Evolutionary conservation across 2,888 invertebrate genomes (phyloP).

Genomic region (Cataglyphis cursor): DNA sequence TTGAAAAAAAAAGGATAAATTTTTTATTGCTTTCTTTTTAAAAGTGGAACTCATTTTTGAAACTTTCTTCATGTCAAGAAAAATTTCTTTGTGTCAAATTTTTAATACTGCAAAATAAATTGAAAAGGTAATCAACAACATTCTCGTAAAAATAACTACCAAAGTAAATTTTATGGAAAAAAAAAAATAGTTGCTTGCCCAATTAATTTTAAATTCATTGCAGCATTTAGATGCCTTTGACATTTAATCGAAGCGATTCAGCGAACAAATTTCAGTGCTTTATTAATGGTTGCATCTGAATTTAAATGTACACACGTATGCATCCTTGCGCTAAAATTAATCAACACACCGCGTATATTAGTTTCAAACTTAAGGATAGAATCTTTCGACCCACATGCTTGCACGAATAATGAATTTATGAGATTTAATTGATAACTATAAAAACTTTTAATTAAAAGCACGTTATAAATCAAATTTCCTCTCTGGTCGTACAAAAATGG

Average conservation of each 20-base stretch:
- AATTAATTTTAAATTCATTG: neutral
- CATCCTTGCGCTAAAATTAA: neutral
- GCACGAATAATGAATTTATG: neutral
- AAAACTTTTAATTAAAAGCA: conserved; percentile 11
- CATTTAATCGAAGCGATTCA: neutral
- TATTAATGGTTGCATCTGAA: neutral
- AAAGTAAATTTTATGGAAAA: neutral
- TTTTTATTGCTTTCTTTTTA: neutral
- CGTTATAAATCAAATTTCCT: conserved; percentile 8
- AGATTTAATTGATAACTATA: neutral
- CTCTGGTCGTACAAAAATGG: conserved; percentile 11
- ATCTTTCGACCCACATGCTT: neutral
- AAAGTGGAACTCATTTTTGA: neutral
- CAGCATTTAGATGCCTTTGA: neutral
- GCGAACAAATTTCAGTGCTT: neutral
- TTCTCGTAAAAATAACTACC: neutral
- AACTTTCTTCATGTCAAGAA: neutral
- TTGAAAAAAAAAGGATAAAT: neutral
- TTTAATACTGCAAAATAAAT: neutral
- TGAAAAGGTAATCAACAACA: neutral
- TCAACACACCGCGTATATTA: neutral
- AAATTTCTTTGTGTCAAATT: neutral
- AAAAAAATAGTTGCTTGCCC: neutral
- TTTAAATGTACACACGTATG: neutral
- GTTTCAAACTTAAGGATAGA: neutral